Evolutionary conservation across 1,140 invertebrate species (phyloP), one percentile per base, ranked within the genome.

Genomic region (Drosophila sp.): DNA sequence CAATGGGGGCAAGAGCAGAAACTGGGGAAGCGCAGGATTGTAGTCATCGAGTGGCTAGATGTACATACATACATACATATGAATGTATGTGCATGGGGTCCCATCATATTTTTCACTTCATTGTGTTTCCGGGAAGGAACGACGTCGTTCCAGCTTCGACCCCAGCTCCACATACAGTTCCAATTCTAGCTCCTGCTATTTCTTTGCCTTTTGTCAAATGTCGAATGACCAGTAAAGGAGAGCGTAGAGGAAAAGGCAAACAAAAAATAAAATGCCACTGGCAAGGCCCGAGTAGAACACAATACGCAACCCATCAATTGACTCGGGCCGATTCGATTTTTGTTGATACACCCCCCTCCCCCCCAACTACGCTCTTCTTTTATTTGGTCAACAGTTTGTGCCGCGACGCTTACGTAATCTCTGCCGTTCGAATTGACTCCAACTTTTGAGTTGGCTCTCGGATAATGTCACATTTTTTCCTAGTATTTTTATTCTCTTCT

Each of bases 91-190:
- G 66, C 57, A 71, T 60, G 74, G 58, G 44, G 68, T 57, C 66
- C 86, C 80, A 89, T 89, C 85, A 89, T 89, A 89, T 89, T 89
- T 89, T 89, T 89, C 80, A 90, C 85, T 84, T 90, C 84, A 89
- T 89, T 89, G 84, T 89, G 84, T 75, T 87, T 79, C 70, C 83
- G 75, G 68, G 57, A 56, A 50, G 38, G 60, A 56, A 63, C 25
- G 55, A 41, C n/a, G 54, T 71, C 65, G 69, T 47, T 47, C 30
- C 40, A 29, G 40, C 58, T 35, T 58, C 32, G 62, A 56, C 60
- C 62, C 38, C 60, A 41, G 47, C 76, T 33, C 30, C 17, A 47
- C 23, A 10, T 27, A 40, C 54, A 25, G 54, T 25, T 38, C 61
- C 60, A 66, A 0, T 11, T 7, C 23, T 58, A 17, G 44, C 47